These are phyloP conservation scores for Dendrocincla tyrannina DNA, from an alignment of 2,797 vertebrate genomes.

Conservation along the genomic window DNA sequence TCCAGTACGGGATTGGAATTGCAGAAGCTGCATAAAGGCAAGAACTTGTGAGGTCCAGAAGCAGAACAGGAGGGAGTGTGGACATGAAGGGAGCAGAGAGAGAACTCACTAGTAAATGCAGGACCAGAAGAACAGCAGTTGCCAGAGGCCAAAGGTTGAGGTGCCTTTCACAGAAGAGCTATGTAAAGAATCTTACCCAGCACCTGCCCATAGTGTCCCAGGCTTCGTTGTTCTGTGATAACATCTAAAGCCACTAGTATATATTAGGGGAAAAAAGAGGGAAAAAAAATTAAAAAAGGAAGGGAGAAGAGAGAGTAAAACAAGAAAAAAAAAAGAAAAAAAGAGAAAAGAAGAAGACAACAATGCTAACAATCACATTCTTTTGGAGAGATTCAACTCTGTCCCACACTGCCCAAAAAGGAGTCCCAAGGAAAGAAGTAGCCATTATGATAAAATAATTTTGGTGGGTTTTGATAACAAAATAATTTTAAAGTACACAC, in stretches of 20 bases:
- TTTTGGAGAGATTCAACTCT: neutral
- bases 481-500: neutral
- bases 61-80: neutral
- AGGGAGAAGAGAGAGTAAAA: no score
- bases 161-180: neutral
- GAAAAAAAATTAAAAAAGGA: rapidly evolving
- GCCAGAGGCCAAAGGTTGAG: neutral
- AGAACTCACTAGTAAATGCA: neutral
- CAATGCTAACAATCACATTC: neutral
- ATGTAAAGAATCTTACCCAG: conserved; percentile 22
- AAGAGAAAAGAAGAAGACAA: neutral
- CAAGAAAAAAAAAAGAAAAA: neutral
- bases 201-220: neutral
- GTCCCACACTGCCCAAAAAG: neutral
- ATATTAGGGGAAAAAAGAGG: neutral
- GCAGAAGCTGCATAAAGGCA: neutral
- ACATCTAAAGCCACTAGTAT: neutral
- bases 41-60: neutral
- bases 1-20: neutral
- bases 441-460: neutral
- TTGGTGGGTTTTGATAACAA: rapidly evolving
- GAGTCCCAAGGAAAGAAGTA: neutral
- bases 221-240: neutral
- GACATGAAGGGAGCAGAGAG: neutral
- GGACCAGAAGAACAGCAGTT: neutral